Base-by-base conservation (phyloP, 2,888 invertebrate genomes). In the Eupithecia dodoneata region DNA sequence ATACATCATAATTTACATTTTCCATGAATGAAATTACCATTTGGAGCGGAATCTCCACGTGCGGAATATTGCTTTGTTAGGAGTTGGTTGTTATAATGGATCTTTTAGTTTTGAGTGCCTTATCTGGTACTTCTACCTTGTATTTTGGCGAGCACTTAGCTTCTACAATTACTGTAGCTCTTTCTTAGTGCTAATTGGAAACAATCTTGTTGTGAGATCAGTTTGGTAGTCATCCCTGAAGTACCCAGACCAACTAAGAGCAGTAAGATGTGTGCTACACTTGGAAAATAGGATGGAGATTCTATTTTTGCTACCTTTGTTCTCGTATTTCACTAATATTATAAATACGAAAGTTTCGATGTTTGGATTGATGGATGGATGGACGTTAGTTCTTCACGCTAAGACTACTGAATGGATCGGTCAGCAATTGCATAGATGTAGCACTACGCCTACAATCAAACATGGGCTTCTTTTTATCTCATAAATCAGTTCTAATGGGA, bases 1-100 rank as follows among this genome's bases (percentile, higher is more conserved):
- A 44, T 44, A 45, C 67, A 44, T 69, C 42, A 69, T 69, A 45
- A 69, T 76, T 80, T 80, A 76, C 80, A 81, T 81, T 78, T 81
- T 80, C 80, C 79, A 83, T 83, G 83, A 81, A 83, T 83, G 80
- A 80, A 83, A 83, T 83, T 81, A 83, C 75, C 80, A 81, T 80
- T 77, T 13, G n/a, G 45, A 65, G 65, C 69, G 71, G 63, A 75
- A 76, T 73, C 45, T 76, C 76, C 79, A 81, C 71, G 75, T 77
- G 72, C 69, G 49, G 49, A 49, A 70, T 49, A 66, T 49, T 30
- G 52, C 72, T 76, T 47, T 71, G 76, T 73, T 70, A 52, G 44
- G 70, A 63, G 75, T 76, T 74, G 75, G 72, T 76, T 72, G 72
- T 79, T 74, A 70, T 72, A 77, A 75, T 80, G 63, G 59, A 44